Percentiles rank a stretch among this genome's conserved stretches.
phyloP scores from a whole-genome alignment of 2,888 invertebrate species.

The Netelia fuscicornis region DNA sequence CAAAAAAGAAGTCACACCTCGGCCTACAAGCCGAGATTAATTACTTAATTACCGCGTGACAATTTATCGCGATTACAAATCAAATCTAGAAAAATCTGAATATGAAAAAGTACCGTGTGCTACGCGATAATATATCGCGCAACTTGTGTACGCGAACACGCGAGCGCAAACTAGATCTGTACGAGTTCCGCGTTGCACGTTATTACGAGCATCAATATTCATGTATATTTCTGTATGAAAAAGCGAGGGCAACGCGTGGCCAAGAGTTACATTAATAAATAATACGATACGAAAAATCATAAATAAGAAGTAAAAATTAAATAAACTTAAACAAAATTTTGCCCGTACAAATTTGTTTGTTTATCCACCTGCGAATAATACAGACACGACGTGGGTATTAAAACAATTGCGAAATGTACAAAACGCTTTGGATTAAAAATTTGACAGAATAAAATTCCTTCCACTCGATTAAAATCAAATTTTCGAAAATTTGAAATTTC shows the following conservation, averaged over 20 bases:
- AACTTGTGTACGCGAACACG: slow-evolving; percentile 34
- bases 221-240: slow-evolving; percentile 50
- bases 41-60: slow-evolving; percentile 57
- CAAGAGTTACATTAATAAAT: slow-evolving; percentile 22
- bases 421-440: no score
- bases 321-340: neutral
- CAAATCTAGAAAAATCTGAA: slow-evolving; percentile 34
- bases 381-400: no score
- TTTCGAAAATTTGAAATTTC: no score
- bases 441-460: no score
- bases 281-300: neutral
- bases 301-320: slow-evolving; percentile 10
- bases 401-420: no score
- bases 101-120: slow-evolving; percentile 6
- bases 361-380: no score
- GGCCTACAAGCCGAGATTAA: slow-evolving; percentile 34
- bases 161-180: slow-evolving; percentile 51
- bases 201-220: slow-evolving; percentile 58
- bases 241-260: slow-evolving; percentile 48
- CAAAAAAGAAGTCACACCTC: slow-evolving; percentile 48
- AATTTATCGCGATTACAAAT: slow-evolving; percentile 60
- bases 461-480: no score
- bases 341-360: no score
- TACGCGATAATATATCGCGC: slow-evolving; percentile 13
- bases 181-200: slow-evolving; percentile 33